phyloP scores from a whole-genome alignment of 2,113 vertebrate species.

The Herpetotheres cachinnans region DNA sequence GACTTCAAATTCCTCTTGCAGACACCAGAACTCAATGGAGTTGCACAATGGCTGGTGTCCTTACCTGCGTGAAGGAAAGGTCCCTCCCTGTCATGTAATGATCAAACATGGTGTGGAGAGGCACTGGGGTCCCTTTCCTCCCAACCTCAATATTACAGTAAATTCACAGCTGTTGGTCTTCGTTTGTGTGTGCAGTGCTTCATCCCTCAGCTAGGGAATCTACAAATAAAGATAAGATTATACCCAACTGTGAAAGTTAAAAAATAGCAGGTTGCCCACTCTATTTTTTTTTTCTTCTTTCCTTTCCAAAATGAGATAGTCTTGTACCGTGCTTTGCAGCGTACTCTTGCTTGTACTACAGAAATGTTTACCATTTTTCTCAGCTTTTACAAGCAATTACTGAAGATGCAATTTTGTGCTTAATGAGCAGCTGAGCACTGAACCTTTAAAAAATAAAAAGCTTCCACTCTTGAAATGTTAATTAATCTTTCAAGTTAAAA shows the following conservation, averaged over 20 bases:
- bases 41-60: not conserved
- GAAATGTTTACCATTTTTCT: not conserved
- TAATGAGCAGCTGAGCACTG: conserved; percentile 13
- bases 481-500: conserved; percentile 27
- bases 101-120: accelerated
- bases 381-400: conserved; percentile 42
- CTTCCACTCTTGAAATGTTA: conserved; percentile 15
- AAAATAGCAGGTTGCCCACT: not conserved
- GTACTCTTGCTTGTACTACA: not conserved
- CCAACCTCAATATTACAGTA: accelerated
- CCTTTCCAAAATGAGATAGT: not conserved
- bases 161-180: not conserved
- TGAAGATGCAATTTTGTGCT: conserved; percentile 31
- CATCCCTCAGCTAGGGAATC: not conserved
- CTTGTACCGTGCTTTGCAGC: not conserved
- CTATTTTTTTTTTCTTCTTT: not conserved
- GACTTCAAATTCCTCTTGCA: accelerated
- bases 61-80: accelerated
- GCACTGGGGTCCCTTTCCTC: not conserved
- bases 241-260: accelerated
- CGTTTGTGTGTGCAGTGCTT: not conserved
- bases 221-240: not conserved
- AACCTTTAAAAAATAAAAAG: not conserved
- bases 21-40: accelerated
- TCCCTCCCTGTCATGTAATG: accelerated